Conservation (phyloP, 2,888 invertebrate genomes). For the Nephrocerus scutellatus region DNA sequence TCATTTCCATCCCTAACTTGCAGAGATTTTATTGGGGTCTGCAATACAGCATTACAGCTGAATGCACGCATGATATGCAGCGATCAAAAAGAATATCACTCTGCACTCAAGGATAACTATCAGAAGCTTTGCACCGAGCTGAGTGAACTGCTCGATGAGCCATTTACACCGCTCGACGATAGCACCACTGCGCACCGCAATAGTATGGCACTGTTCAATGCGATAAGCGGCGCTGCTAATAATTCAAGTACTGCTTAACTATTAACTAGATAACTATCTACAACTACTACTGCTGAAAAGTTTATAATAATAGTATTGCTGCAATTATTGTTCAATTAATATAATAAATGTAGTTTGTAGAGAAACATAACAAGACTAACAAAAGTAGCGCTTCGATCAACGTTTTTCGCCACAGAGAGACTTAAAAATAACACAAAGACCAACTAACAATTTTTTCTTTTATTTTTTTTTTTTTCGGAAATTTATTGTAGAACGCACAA, state of each 20-base stretch:
- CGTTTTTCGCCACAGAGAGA: too few relatives aligned
- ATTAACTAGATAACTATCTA: too few relatives aligned
- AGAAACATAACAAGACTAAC: too few relatives aligned
- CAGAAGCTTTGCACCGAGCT: conserved; percentile 75
- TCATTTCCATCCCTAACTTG: conserved; percentile 26
- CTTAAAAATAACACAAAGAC: too few relatives aligned
- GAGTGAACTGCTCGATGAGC: conserved; percentile 66
- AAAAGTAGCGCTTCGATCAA: too few relatives aligned
- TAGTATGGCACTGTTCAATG: conserved; percentile 68
- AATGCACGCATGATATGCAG: conserved; percentile 81
- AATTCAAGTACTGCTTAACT: conserved; percentile 73
- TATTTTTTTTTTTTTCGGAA: too few relatives aligned
- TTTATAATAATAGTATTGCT: too few relatives aligned
- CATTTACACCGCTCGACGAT: conserved; percentile 51
- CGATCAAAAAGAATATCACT: conserved; percentile 90
- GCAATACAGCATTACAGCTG: conserved; percentile 81
- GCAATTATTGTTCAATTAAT: too few relatives aligned
- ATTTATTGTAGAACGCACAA: too few relatives aligned
- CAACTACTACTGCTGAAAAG: too few relatives aligned
- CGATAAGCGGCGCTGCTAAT: conserved; percentile 71
- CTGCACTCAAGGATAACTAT: conserved; percentile 78
- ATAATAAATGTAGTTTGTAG: too few relatives aligned
- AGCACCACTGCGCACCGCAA: conserved; percentile 58
- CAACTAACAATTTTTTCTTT: too few relatives aligned
- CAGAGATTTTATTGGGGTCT: conserved; percentile 86